A percentile compares a stretch with the other conserved stretches of the same genome.
Evolutionary conservation across 2,888 invertebrate species (phyloP).

Genomic region (Ophioninae sp.): DNA sequence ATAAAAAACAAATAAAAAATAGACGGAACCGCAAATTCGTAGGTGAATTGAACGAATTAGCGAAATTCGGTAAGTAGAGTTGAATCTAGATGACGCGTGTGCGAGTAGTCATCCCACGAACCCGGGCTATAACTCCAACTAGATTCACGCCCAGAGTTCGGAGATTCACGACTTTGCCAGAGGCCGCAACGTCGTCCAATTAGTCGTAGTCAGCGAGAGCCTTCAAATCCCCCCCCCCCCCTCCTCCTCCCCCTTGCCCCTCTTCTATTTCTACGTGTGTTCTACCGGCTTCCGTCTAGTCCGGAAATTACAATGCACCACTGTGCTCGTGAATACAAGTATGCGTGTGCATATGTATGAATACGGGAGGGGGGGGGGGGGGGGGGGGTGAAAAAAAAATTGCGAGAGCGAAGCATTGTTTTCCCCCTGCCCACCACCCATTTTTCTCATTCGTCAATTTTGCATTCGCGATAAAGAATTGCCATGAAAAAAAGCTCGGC

Average conservation of each 20-base stretch:
- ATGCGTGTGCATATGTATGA: background rate
- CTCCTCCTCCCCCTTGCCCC: too few species aligned
- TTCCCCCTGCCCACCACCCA: constrained; percentile 1
- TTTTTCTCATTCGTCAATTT: constrained; percentile 2
- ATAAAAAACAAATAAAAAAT: constrained; percentile 3
- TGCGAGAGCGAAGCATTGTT: background rate
- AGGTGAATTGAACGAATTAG: constrained; percentile 56
- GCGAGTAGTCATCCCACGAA: constrained; percentile 40
- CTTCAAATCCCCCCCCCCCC: too few species aligned
- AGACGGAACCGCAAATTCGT: constrained; percentile 21
- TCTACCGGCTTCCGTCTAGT: constrained; percentile 29
- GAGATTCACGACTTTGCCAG: constrained; percentile 53
- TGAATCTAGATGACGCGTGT: constrained; percentile 34
- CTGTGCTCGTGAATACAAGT: constrained; percentile 39
- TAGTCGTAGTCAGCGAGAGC: constrained; percentile 65
- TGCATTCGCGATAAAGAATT: background rate
- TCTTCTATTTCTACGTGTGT: constrained; percentile 31
- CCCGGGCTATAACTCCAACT: constrained; percentile 55
- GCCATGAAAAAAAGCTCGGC: background rate
- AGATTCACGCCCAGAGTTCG: constrained; percentile 54
- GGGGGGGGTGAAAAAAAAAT: constrained; percentile 35
- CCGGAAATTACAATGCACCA: constrained; percentile 70
- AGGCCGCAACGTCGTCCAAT: constrained; percentile 65
- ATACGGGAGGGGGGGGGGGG: background rate
- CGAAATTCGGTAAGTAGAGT: constrained; percentile 31